A percentile compares a stretch with the other conserved stretches of the same genome.
phyloP scores from a whole-genome alignment of 2,888 invertebrate species.

The Drosophila kanekoi region DNA sequence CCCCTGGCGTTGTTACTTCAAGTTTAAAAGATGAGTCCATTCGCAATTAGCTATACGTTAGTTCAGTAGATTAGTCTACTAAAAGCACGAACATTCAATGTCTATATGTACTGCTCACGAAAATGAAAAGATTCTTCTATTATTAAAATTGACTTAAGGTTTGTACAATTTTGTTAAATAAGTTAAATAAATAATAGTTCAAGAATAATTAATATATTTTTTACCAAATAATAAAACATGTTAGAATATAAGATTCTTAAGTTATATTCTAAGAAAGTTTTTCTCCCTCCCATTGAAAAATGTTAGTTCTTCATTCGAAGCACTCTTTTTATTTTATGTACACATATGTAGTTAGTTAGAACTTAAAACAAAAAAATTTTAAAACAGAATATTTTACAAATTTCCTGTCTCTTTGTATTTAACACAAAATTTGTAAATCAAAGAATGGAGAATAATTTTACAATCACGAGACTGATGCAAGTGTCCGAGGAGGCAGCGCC shows the following conservation, averaged over 20 bases:
- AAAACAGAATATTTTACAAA: background rate
- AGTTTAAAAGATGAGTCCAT: constrained; percentile 77
- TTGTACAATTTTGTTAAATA: background rate
- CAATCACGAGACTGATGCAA: constrained; percentile 56
- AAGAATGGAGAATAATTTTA: constrained; percentile 40
- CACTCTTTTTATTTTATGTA: constrained; percentile 4
- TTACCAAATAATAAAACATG: no score
- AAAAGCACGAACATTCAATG: background rate
- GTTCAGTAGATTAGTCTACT: background rate
- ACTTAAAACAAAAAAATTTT: background rate
- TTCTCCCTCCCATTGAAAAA: background rate
- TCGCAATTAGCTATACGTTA: constrained; percentile 29
- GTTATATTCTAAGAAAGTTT: background rate
- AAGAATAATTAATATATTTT: no score
- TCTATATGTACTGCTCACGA: background rate
- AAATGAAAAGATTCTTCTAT: background rate
- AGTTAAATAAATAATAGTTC: background rate
- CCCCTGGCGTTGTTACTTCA: constrained; percentile 30
- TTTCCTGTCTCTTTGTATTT: constrained; percentile 1
- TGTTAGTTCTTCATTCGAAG: background rate
- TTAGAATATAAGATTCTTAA: no score
- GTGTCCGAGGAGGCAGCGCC: constrained; percentile 76
- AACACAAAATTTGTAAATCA: constrained; percentile 10
- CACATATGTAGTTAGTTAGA: background rate
- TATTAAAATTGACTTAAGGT: no score